phyloP scores from a whole-genome alignment of 2,797 vertebrate genomes.

The Coendou prehensilis region DNA sequence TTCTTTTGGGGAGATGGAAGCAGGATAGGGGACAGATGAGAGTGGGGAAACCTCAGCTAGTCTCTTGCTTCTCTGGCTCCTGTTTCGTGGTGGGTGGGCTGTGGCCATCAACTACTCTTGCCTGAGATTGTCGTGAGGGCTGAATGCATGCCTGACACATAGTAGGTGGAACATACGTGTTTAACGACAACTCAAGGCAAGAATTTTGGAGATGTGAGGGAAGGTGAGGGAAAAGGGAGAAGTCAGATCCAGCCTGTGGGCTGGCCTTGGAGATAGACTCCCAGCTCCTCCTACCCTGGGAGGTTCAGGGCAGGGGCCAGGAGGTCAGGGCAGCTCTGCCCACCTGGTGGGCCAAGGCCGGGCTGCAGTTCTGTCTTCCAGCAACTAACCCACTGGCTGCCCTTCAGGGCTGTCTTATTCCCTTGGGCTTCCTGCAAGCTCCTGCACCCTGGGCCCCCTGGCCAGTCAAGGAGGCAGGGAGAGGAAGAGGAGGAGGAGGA shows the following conservation, averaged over 20 bases:
- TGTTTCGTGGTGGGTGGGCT: neutral
- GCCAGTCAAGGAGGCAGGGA: fast-evolving
- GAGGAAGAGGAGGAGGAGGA: too few relatives aligned
- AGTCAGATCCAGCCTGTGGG: neutral
- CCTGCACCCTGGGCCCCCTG: neutral
- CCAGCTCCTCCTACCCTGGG: fast-evolving
- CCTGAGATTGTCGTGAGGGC: neutral
- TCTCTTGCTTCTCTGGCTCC: neutral
- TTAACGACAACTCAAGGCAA: neutral
- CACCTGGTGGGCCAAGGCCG: neutral
- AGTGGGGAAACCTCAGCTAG: too few relatives aligned
- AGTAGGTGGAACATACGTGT: neutral
- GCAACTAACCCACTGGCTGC: neutral
- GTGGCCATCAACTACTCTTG: too few relatives aligned
- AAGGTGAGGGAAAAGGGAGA: too few relatives aligned
- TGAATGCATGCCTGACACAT: neutral
- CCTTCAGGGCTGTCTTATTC: neutral
- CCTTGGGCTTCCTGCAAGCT: neutral
- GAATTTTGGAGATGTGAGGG: neutral
- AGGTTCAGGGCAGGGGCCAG: neutral
- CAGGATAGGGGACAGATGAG: neutral
- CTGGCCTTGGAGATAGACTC: neutral
- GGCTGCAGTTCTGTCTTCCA: neutral
- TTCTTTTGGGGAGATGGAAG: neutral
- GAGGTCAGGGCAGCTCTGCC: neutral